Conservation (phyloP, 37 sponge, comb jelly and placozoan genomes). For the Hormiphora californensis region DNA sequence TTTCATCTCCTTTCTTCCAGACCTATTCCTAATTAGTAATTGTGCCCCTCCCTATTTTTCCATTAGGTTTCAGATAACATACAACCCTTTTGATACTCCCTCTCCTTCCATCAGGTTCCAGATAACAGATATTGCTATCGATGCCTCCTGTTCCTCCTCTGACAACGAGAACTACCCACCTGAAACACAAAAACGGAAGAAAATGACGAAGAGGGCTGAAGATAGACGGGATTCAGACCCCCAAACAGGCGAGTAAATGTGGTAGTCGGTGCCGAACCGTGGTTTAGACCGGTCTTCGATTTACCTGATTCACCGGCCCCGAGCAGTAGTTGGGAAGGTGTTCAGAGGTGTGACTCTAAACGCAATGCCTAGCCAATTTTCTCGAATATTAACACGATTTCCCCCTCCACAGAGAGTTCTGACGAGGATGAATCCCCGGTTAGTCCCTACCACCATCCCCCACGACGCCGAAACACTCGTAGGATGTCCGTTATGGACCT, state of each 20-base stretch:
- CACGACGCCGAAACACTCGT: neutral
- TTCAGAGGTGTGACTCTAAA: too few relatives aligned
- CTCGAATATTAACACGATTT: neutral
- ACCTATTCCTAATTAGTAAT: too few relatives aligned
- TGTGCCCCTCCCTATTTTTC: too few relatives aligned
- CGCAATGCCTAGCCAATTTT: neutral
- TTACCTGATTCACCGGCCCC: too few relatives aligned
- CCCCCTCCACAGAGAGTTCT: neutral
- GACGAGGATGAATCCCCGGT: neutral
- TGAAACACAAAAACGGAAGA: neutral
- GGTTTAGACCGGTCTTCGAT: too few relatives aligned
- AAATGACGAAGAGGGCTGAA: neutral
- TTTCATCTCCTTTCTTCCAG: too few relatives aligned
- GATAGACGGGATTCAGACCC: neutral
- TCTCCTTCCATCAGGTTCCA: neutral
- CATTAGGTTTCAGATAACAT: too few relatives aligned
- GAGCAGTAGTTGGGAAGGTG: too few relatives aligned
- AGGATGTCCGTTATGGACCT: neutral
- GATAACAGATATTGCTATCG: conserved; percentile 15
- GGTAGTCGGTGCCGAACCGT: too few relatives aligned
- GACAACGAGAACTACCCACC: neutral
- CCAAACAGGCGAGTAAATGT: too few relatives aligned
- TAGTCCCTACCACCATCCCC: too few relatives aligned
- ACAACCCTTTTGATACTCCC: too few relatives aligned
- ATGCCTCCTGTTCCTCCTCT: neutral